These are phyloP conservation scores for Folsomia candida DNA, from an alignment of 2,888 invertebrate genomes.

Conservation along the genomic window DNA sequence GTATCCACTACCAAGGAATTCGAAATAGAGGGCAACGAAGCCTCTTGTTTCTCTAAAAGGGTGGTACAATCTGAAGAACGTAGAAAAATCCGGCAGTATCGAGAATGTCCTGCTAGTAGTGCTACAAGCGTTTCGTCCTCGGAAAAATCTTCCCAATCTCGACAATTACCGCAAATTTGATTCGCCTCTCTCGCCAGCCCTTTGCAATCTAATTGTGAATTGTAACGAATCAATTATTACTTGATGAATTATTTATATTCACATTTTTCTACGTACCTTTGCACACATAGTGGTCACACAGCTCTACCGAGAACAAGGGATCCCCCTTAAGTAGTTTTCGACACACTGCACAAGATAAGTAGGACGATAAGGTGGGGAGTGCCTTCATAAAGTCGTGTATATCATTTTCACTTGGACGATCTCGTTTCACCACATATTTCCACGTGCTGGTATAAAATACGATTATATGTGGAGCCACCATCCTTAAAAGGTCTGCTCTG, in stretches of 20 bases:
- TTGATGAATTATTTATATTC: conserved; percentile 9
- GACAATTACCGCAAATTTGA: conserved; percentile 22
- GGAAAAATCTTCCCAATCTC: conserved; percentile 26
- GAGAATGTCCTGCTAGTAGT: conserved; percentile 26
- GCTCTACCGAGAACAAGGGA: conserved; percentile 4
- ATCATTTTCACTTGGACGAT: conserved; percentile 11
- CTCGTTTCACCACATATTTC: conserved; percentile 13
- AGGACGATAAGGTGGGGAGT: conserved; percentile 13
- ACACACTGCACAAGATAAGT: conserved; percentile 35
- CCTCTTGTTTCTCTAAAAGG: conserved; percentile 26
- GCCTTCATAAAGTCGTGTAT: conserved; percentile 23
- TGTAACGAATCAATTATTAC: conserved; percentile 1
- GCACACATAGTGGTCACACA: conserved; percentile 35
- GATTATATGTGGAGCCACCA: conserved; percentile 14
- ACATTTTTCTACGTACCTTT: conserved; percentile 32
- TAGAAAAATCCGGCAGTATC: conserved; percentile 32
- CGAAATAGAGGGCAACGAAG: conserved; percentile 26
- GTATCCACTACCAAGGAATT: conserved; percentile 28
- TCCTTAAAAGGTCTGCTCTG: no score
- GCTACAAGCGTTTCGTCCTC: conserved; percentile 23
- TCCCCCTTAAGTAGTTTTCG: conserved; percentile 15
- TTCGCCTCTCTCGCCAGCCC: conserved; percentile 18
- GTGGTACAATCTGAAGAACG: conserved; percentile 13
- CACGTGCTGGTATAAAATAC: conserved; percentile 18
- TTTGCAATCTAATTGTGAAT: conserved; percentile 23